A percentile compares a stretch with the other conserved stretches of the same genome.
Conservation (phyloP, 2,113 vertebrate species). For the Rhagologus leucostigma region DNA sequence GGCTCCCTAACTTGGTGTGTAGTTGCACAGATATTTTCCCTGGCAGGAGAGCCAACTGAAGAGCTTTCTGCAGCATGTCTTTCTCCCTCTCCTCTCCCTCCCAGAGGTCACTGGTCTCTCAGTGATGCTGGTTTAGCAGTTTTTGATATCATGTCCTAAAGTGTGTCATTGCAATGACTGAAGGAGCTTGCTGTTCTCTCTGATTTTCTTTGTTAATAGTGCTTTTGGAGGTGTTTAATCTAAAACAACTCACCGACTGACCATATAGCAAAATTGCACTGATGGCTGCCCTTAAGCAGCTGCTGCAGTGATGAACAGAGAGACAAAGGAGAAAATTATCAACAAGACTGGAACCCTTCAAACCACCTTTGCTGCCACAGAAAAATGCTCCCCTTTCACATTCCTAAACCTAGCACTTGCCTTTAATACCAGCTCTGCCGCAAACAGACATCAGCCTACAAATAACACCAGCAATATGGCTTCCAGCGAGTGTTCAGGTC, state of each 20-base stretch:
- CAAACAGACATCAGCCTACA: slow-evolving; percentile 19
- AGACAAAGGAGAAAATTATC: slow-evolving; percentile 9
- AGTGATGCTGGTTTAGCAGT: not conserved
- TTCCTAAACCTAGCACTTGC: not conserved
- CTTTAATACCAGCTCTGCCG: not conserved
- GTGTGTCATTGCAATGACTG: not conserved
- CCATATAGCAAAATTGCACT: not conserved
- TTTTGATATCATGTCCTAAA: not conserved
- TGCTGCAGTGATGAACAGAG: not conserved
- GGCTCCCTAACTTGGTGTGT: not conserved
- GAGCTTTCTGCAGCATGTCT: not conserved
- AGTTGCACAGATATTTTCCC: not conserved
- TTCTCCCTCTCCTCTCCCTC: not conserved
- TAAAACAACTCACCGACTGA: not conserved
- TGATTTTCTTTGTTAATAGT: not conserved
- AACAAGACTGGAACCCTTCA: not conserved
- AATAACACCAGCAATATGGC: not conserved
- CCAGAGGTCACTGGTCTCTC: not conserved
- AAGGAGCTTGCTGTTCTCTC: not conserved
- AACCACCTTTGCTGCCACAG: slow-evolving; percentile 1
- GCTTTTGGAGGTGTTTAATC: not conserved
- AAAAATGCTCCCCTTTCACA: slow-evolving; percentile 39
- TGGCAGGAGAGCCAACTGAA: not conserved
- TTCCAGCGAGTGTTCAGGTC: slow-evolving; percentile 23
- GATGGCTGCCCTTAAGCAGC: not conserved